Evolutionary conservation across 2,113 vertebrate genomes (phyloP).

Genomic region (Bos indicus): DNA sequence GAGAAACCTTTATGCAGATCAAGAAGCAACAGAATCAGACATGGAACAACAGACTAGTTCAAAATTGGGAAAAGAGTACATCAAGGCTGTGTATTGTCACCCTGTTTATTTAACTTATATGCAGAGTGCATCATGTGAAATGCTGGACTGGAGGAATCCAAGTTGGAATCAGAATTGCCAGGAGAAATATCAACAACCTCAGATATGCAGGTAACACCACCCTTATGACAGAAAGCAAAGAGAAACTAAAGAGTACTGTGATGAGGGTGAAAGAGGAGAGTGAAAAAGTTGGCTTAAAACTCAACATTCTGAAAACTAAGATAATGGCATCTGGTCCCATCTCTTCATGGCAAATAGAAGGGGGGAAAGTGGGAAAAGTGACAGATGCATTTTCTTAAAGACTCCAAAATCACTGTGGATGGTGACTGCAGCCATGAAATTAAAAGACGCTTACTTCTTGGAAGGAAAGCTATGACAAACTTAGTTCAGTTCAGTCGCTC

Average conservation of each 20-base stretch:
- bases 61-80: not conserved
- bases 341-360: not conserved
- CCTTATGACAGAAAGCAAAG: not conserved
- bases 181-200: not conserved
- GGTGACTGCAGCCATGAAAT: not conserved
- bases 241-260: not conserved
- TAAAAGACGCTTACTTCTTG: not conserved
- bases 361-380: not conserved
- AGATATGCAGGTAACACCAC: not conserved
- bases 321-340: not conserved
- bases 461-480: not conserved
- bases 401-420: not conserved
- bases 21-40: not conserved
- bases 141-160: not conserved
- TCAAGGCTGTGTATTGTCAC: not conserved
- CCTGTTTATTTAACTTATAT: not conserved
- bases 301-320: not conserved
- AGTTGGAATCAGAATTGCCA: not conserved
- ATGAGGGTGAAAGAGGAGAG: not conserved
- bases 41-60: not conserved
- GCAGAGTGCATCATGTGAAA: not conserved
- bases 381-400: not conserved
- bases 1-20: not conserved
- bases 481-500: not conserved
- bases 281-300: not conserved